phyloP scores from a whole-genome alignment of 2,888 invertebrate genomes.

The Catocala nupta region DNA sequence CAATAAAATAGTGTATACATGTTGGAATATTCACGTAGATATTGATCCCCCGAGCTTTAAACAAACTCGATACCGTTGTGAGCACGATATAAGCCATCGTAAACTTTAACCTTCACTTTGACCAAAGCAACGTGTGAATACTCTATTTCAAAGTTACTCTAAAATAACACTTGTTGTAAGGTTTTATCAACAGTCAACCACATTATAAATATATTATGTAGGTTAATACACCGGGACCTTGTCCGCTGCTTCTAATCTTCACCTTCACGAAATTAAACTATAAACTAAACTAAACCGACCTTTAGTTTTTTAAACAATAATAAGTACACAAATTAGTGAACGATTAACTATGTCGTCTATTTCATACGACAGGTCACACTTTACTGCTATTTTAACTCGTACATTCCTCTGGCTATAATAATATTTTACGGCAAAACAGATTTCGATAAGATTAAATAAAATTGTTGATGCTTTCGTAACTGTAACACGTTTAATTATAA shows the following conservation, averaged over 20 bases:
- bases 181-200: conserved; percentile 21
- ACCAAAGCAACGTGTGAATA: conserved; percentile 34
- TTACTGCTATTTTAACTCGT: conserved; percentile 36
- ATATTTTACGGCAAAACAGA: conserved; percentile 31
- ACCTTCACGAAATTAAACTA: conserved; percentile 70
- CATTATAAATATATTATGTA: conserved; percentile 49
- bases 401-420: conserved; percentile 25
- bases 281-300: conserved; percentile 64
- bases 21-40: conserved; percentile 13
- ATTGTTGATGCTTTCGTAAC: conserved; percentile 11
- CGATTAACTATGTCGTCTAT: conserved; percentile 64
- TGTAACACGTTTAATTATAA: conserved; percentile 12
- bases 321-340: conserved; percentile 63
- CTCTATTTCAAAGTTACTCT: conserved; percentile 42
- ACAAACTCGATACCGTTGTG: conserved; percentile 25
- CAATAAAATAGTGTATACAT: not conserved
- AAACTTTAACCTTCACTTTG: conserved; percentile 57
- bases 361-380: conserved; percentile 54
- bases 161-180: conserved; percentile 45
- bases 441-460: conserved; percentile 16
- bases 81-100: conserved; percentile 28
- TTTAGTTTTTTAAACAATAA: conserved; percentile 70
- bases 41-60: conserved; percentile 12
- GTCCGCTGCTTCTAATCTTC: conserved; percentile 60
- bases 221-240: conserved; percentile 66